These are phyloP conservation scores for Aratinga solstitialis DNA, from an alignment of 2,797 vertebrate genomes.

Conservation along the genomic window DNA sequence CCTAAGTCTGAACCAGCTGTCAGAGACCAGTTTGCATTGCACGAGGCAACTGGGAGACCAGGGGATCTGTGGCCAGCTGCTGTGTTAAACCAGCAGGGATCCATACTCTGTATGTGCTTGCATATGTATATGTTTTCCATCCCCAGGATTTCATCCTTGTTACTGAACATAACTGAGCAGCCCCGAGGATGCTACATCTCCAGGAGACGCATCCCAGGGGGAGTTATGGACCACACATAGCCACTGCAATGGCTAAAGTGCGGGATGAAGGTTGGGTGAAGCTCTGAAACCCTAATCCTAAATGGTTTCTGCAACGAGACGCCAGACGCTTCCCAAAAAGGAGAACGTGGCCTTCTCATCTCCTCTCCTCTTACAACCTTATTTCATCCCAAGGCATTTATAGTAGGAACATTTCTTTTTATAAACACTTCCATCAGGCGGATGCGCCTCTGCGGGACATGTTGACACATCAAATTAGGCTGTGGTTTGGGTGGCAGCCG, in stretches of 20 bases:
- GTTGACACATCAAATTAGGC: conserved; percentile 6
- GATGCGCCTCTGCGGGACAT: background rate
- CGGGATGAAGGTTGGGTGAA: background rate
- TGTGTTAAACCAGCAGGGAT: background rate
- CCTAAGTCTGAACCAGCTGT: background rate
- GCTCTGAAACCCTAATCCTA: background rate
- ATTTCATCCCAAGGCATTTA: background rate
- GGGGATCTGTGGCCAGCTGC: background rate
- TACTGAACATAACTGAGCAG: background rate
- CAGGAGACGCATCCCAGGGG: fast-evolving
- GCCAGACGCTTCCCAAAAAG: background rate
- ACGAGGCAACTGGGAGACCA: background rate
- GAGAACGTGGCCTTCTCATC: background rate
- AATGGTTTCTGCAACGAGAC: fast-evolving
- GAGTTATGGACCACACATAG: fast-evolving
- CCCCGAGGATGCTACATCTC: background rate
- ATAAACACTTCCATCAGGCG: background rate
- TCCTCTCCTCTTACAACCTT: background rate
- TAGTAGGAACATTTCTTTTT: conserved; percentile 10
- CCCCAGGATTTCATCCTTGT: background rate
- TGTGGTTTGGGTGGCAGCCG: conserved; percentile 35
- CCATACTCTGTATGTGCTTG: background rate
- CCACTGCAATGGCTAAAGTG: background rate
- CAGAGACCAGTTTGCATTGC: fast-evolving
- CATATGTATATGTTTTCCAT: background rate